These are phyloP conservation scores for Bombus polaris DNA, from an alignment of 1,140 invertebrate genomes.

Conservation along the genomic window DNA sequence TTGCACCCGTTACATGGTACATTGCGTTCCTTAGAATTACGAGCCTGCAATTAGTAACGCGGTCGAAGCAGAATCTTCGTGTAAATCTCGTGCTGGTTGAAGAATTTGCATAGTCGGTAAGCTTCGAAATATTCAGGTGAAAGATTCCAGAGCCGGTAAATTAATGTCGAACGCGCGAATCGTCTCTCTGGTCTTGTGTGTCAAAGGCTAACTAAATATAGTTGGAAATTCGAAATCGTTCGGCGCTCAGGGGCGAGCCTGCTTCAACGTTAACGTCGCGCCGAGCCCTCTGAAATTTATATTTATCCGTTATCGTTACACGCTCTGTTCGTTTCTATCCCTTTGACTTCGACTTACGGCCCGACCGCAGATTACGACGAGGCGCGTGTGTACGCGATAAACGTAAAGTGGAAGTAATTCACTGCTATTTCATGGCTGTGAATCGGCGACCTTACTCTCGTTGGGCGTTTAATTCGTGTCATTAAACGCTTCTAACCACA, in stretches of 20 bases:
- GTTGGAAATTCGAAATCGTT: slow-evolving; percentile 17
- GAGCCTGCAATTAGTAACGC: too few species aligned
- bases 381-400: background rate
- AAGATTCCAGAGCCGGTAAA: background rate
- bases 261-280: background rate
- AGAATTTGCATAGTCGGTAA: too few species aligned
- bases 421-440: background rate
- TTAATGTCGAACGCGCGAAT: slow-evolving; percentile 8
- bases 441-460: background rate
- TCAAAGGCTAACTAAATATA: slow-evolving; percentile 43
- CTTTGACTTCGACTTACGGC: background rate
- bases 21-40: too few species aligned
- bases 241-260: background rate
- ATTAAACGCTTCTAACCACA: background rate
- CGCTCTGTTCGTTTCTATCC: slow-evolving; percentile 20
- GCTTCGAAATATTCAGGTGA: slow-evolving; percentile 26
- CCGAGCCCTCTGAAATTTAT: slow-evolving; percentile 5
- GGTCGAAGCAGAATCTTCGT: too few species aligned
- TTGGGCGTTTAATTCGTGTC: background rate
- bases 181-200: background rate
- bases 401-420: background rate
- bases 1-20: background rate
- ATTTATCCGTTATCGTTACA: slow-evolving; percentile 39
- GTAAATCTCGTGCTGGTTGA: too few species aligned
- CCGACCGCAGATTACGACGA: background rate